A percentile compares a stretch with the other conserved stretches of the same genome.
These are phyloP conservation scores for Agriotes lineatus DNA, from an alignment of 2,888 invertebrate genomes.

Conservation along the genomic window DNA sequence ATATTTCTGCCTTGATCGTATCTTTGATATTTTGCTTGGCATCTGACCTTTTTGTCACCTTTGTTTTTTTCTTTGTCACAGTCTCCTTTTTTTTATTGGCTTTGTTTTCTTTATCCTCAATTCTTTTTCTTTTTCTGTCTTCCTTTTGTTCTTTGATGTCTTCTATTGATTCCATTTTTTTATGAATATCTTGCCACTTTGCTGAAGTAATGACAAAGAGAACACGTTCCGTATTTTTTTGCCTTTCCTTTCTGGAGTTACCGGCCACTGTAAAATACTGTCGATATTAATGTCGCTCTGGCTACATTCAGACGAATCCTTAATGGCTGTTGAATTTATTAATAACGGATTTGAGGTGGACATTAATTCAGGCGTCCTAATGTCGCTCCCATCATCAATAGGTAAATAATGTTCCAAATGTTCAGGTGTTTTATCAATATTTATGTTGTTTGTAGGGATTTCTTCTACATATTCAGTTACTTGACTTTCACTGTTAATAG, in stretches of 20 bases:
- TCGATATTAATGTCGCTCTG: background rate
- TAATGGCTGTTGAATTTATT: too few species aligned
- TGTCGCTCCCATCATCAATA: too few species aligned
- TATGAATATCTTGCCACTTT: background rate
- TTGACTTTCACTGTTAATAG: too few species aligned
- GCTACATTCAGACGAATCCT: background rate
- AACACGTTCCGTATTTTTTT: background rate
- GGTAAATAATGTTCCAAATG: too few species aligned
- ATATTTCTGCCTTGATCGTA: too few species aligned
- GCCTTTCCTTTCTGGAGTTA: background rate
- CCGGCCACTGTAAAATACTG: background rate
- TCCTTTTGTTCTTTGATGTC: background rate
- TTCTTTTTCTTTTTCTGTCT: background rate
- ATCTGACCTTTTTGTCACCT: too few species aligned
- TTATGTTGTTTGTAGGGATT: too few species aligned
- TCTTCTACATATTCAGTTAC: too few species aligned
- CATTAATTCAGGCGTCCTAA: too few species aligned
- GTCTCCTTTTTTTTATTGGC: background rate
- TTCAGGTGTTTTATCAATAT: too few species aligned
- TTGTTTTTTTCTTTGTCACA: background rate
- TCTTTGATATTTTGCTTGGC: too few species aligned
- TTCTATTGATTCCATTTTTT: background rate
- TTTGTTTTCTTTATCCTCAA: background rate
- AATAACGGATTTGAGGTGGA: too few species aligned
- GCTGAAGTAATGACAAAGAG: background rate